phyloP scores from a whole-genome alignment of 2,113 vertebrate species.

The Cyanoramphus novaezelandiae region DNA sequence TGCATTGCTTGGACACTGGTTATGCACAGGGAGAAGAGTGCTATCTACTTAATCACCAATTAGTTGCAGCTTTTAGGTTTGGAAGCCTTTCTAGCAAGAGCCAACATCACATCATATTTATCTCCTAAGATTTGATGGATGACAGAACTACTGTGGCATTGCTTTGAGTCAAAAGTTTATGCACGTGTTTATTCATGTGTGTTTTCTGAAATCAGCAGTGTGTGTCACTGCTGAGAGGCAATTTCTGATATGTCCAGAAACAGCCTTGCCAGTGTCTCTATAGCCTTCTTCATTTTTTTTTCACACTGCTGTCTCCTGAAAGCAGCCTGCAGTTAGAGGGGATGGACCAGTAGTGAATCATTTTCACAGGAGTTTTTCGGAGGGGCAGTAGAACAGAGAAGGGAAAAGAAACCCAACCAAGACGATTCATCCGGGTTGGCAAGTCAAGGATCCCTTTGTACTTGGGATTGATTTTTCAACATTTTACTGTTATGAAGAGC shows the following conservation, averaged over 20 bases:
- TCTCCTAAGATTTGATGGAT: background rate
- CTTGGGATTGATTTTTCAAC: background rate
- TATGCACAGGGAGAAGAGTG: background rate
- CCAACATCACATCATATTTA: background rate
- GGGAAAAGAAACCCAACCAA: rapidly evolving
- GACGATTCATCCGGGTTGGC: background rate
- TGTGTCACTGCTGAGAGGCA: background rate
- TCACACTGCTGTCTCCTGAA: background rate
- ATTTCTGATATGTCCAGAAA: background rate
- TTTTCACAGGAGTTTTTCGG: background rate
- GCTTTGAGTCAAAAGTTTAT: background rate
- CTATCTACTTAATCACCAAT: background rate
- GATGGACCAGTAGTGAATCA: background rate
- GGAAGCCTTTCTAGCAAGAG: background rate
- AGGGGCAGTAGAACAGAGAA: background rate
- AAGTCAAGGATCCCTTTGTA: background rate
- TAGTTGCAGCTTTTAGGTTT: background rate
- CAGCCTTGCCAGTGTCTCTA: background rate
- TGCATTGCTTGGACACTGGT: background rate
- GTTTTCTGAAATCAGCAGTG: background rate
- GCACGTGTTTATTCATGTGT: background rate
- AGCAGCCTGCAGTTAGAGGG: background rate
- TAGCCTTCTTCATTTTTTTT: background rate
- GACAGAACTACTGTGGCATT: background rate
- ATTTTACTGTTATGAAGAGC: background rate